Base-by-base conservation (phyloP, 2,797 vertebrate genomes). In the Lerista edwardsae region DNA sequence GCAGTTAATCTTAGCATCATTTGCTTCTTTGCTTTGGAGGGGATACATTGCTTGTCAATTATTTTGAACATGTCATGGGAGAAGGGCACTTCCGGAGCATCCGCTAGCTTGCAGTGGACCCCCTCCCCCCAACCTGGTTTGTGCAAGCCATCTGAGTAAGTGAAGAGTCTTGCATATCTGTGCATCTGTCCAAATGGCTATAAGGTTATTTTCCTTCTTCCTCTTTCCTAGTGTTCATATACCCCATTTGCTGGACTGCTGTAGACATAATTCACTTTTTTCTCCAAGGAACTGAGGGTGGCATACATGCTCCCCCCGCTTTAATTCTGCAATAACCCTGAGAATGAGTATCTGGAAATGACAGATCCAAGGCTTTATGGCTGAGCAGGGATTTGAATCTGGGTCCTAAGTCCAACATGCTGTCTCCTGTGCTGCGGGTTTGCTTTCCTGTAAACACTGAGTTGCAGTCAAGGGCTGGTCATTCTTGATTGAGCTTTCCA, bases 1-100 rank as follows among this genome's bases (percentile, higher is more conserved):
- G 78, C n/a, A 75, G 61, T 75, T 75, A 86, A 71, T 76, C 21
- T 31, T 75, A 68, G 62, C 15, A 68, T 69, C 27, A 55, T 29
- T 31, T 29, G 39, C 39, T 81, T 82, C 65, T 27, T 82, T 12
- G 17, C 31, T 25, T 73, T 62, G 67, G 10, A 25, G 23, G 59
- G 34, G 9, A n/a, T 62, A 51, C 15, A 55, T 51, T 80, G n/a
- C n/a, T 80, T 75, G 64, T 75, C 51, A 75, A 68, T 68, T 21
- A 29, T 34, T 57, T 74, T 27, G 15, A 61, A 61, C 15, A 39
- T 47, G 7, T 39, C 15, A 19, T 55, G 25, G 44, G 36, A 2
- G 41, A 23, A 4, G 5, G 34, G 2, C 57, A 62, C 19, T 59
- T 79, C 64, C 31, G 23, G 14, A 23, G 15, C 2, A 34, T 75